These are phyloP conservation scores for Pseudomyrmex cubaensis DNA, from an alignment of 1,140 invertebrate genomes.

Conservation along the genomic window DNA sequence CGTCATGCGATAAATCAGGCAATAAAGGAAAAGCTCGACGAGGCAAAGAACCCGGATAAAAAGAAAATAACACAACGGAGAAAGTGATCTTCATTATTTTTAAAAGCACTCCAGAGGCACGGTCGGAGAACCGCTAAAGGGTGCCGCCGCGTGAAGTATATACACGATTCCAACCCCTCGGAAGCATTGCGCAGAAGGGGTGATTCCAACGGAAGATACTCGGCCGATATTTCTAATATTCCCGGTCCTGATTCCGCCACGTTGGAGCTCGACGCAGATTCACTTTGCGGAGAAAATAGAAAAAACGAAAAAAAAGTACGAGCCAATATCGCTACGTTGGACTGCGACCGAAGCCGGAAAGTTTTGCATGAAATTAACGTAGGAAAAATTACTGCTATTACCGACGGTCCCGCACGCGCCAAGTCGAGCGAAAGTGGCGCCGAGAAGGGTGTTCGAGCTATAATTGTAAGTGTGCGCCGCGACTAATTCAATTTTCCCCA, in stretches of 20 bases:
- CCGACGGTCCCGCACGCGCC: constrained; percentile 51
- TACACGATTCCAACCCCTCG: constrained; percentile 5
- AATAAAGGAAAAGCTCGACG: constrained; percentile 71
- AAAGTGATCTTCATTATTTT: constrained; percentile 73
- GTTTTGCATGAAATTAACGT: constrained; percentile 78
- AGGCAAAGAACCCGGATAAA: constrained; percentile 63
- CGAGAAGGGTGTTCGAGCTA: constrained; percentile 10
- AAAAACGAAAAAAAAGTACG: constrained; percentile 53
- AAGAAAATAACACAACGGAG: constrained; percentile 61
- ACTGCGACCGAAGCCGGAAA: constrained; percentile 66
- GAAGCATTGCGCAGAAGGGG: constrained; percentile 15
- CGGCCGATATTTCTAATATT: constrained; percentile 42
- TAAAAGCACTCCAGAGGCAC: constrained; percentile 67
- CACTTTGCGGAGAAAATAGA: constrained; percentile 52
- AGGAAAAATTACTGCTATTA: constrained; percentile 78
- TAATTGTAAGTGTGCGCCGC: constrained; percentile 71
- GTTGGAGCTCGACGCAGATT: constrained; percentile 21
- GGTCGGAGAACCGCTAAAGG: constrained; percentile 38
- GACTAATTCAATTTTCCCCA: constrained; percentile 75
- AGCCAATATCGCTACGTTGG: constrained; percentile 44
- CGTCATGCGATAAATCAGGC: constrained; percentile 68
- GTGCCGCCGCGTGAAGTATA: constrained; percentile 46
- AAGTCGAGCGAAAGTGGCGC: constrained; percentile 9
- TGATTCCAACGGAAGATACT: constrained; percentile 39
- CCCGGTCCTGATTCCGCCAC: background rate